phyloP scores from a whole-genome alignment of 2,888 invertebrate genomes.

The Andrena bucephala region DNA sequence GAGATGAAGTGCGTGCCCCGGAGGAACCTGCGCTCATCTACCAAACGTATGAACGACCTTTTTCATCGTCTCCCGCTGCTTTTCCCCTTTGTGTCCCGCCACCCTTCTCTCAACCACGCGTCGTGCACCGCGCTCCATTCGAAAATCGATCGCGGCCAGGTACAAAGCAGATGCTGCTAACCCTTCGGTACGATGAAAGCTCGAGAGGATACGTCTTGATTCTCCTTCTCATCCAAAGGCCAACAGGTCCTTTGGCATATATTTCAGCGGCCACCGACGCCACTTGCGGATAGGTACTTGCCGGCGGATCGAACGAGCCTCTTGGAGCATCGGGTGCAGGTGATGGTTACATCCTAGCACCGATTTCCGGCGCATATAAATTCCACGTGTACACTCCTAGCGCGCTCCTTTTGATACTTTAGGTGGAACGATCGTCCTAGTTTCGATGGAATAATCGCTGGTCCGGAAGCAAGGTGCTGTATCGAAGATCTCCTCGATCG shows the following conservation, averaged over 20 bases:
- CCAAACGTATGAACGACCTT: slow-evolving; percentile 58
- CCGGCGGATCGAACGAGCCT: slow-evolving; percentile 29
- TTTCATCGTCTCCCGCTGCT: slow-evolving; percentile 60
- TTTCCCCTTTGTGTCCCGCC: slow-evolving; percentile 27
- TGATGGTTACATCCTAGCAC: slow-evolving; percentile 47
- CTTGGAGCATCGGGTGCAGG: slow-evolving; percentile 48
- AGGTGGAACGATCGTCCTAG: background rate
- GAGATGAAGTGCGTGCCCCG: slow-evolving; percentile 50
- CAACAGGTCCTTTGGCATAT: slow-evolving; percentile 49
- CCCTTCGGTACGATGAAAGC: slow-evolving; percentile 49
- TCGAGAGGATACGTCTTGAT: slow-evolving; percentile 65
- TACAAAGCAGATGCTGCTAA: slow-evolving; percentile 69
- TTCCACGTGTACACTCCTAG: slow-evolving; percentile 21
- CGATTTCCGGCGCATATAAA: slow-evolving; percentile 51
- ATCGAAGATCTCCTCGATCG: background rate
- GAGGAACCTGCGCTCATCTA: slow-evolving; percentile 52
- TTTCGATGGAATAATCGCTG: slow-evolving; percentile 3
- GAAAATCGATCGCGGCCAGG: slow-evolving; percentile 69
- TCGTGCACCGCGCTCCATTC: slow-evolving; percentile 32
- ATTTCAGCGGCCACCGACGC: slow-evolving; percentile 22
- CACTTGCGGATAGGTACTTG: slow-evolving; percentile 38
- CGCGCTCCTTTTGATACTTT: background rate
- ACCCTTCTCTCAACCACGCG: background rate
- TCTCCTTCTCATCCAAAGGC: slow-evolving; percentile 31
- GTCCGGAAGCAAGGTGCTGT: slow-evolving; percentile 4